Evolutionary conservation across 2,888 invertebrate genomes (phyloP).

Genomic region (Mesorhabditis spiculigera): DNA sequence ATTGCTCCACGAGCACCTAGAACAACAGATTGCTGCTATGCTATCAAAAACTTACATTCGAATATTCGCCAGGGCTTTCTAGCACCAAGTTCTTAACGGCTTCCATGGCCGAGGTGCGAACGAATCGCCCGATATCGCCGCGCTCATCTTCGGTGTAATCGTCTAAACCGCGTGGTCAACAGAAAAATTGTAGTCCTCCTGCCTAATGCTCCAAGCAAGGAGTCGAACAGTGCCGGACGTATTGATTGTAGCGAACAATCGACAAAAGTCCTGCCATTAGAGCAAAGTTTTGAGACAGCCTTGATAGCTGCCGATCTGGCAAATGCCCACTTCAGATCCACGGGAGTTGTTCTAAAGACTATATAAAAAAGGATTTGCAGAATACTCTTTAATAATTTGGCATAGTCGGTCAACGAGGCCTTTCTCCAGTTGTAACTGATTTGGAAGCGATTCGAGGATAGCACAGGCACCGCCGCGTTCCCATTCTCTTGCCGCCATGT

Average conservation of each 20-base stretch:
- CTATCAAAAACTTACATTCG: too few relatives aligned
- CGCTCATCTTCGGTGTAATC: slow-evolving; percentile 86
- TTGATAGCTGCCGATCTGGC: slow-evolving; percentile 18
- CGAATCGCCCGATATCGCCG: slow-evolving; percentile 95
- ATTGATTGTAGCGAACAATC: slow-evolving; percentile 5
- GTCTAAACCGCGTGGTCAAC: slow-evolving; percentile 56
- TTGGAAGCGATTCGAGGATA: background rate
- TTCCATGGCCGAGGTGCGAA: slow-evolving; percentile 80
- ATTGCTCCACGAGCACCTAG: slow-evolving; percentile 61
- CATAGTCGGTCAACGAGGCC: background rate
- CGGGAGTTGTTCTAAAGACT: slow-evolving; percentile 13
- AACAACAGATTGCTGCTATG: background rate
- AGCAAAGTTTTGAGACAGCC: slow-evolving; percentile 12
- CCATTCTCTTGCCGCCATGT: background rate
- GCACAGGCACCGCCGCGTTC: background rate
- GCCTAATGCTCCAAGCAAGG: slow-evolving; percentile 22
- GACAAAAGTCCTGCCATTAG: background rate
- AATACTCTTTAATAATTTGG: background rate
- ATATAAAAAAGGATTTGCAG: background rate
- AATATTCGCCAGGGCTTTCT: too few relatives aligned
- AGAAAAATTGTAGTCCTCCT: background rate
- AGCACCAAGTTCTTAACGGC: background rate
- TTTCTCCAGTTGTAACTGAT: background rate
- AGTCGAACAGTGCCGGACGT: slow-evolving; percentile 19
- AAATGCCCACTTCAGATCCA: slow-evolving; percentile 19